phyloP scores from a whole-genome alignment of 2,888 invertebrate genomes.

The Disparrhopalites patrizii region DNA sequence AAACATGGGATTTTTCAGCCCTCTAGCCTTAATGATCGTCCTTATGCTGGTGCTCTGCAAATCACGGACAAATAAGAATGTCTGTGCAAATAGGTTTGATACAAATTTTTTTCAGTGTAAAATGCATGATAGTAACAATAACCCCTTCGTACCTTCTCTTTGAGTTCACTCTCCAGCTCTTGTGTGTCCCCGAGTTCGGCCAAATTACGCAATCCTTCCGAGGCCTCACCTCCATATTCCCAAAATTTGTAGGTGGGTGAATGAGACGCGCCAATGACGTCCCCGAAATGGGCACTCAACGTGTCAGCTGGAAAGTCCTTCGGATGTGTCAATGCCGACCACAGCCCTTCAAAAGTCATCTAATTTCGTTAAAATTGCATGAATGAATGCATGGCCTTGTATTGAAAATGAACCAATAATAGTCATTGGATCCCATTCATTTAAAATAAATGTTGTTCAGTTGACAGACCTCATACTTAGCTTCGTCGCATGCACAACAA shows the following conservation, averaged over 20 bases:
- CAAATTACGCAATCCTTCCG: slow-evolving; percentile 59
- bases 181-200: slow-evolving; percentile 60
- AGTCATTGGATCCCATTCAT: too few species aligned
- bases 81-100: background rate
- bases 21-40: slow-evolving; percentile 91
- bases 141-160: slow-evolving; percentile 54
- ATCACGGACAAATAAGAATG: background rate
- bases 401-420: too few species aligned
- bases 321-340: slow-evolving; percentile 62
- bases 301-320: slow-evolving; percentile 59
- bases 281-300: slow-evolving; percentile 60
- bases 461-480: slow-evolving; percentile 78
- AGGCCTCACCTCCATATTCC: slow-evolving; percentile 57
- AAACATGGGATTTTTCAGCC: slow-evolving; percentile 82
- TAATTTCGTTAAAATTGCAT: slow-evolving; percentile 25
- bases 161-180: slow-evolving; percentile 59
- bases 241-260: slow-evolving; percentile 57
- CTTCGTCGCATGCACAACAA: slow-evolving; percentile 95
- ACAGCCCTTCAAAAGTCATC: slow-evolving; percentile 59
- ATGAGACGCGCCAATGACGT: slow-evolving; percentile 60
- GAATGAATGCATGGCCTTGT: background rate
- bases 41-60: slow-evolving; percentile 73
- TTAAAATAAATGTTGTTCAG: too few species aligned
- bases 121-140: background rate
- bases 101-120: background rate